Percentiles rank a stretch among this genome's conserved stretches.
Conservation (phyloP, 2,113 vertebrate species). For the Orcinus orca region DNA sequence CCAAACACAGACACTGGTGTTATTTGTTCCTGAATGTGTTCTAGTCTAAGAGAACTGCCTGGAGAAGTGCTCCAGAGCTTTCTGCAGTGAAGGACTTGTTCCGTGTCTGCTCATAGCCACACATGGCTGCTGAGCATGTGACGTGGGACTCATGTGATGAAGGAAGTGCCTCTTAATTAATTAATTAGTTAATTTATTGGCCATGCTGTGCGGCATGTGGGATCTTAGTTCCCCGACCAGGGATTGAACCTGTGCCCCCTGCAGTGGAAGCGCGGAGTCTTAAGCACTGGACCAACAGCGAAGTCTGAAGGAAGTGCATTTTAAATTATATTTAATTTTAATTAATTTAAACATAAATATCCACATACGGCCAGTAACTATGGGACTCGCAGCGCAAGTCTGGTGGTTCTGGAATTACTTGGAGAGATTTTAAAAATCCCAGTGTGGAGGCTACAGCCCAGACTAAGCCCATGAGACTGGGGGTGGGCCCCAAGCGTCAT, state of each 20-base stretch:
- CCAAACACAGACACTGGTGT: neutral
- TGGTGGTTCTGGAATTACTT: neutral
- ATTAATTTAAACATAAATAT: neutral
- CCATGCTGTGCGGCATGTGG: no score
- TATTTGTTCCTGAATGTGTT: no score
- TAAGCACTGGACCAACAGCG: no score
- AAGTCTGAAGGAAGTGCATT: neutral
- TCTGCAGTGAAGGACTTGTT: neutral
- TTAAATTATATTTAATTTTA: neutral
- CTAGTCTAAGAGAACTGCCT: neutral
- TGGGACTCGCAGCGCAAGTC: neutral
- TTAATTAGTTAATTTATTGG: neutral
- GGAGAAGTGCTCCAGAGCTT: no score
- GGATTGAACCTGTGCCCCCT: no score
- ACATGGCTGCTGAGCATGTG: neutral
- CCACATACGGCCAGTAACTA: neutral
- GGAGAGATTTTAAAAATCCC: neutral
- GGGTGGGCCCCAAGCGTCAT: fast-evolving
- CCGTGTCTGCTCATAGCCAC: neutral
- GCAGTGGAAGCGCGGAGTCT: no score
- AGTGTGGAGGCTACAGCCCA: neutral
- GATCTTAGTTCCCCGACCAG: no score
- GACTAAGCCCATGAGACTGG: neutral
- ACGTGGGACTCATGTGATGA: neutral
- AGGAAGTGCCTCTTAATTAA: neutral